phyloP scores from a whole-genome alignment of 2,797 vertebrate genomes.

The Tenualosa thibaudeaui region DNA sequence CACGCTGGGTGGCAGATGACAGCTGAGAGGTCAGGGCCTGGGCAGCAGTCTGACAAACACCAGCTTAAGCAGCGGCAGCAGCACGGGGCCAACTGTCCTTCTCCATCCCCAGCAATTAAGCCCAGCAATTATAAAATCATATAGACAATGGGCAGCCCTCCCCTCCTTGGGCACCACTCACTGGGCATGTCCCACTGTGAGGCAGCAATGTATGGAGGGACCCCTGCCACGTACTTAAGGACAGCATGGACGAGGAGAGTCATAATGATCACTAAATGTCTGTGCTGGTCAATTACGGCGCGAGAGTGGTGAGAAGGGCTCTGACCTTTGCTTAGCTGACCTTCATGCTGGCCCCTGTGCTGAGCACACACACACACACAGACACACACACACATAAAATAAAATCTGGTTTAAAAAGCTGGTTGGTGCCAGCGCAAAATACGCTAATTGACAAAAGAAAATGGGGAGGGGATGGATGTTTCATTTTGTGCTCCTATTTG shows the following conservation, averaged over 20 bases:
- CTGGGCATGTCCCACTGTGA: conserved; percentile 45
- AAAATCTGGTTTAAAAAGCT: background rate
- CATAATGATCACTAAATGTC: conserved; percentile 76
- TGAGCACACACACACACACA: background rate
- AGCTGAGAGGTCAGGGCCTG: conserved; percentile 19
- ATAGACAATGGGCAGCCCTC: conserved; percentile 51
- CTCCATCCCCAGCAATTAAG: conserved; percentile 46
- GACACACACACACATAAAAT: too few relatives aligned
- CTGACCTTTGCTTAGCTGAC: conserved; percentile 73
- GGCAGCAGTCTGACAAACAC: conserved; percentile 21
- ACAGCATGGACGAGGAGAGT: conserved; percentile 42
- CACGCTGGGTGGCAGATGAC: background rate
- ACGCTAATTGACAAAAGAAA: conserved; percentile 9
- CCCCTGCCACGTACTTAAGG: conserved; percentile 64
- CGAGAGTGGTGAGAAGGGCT: conserved; percentile 63
- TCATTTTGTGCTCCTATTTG: background rate
- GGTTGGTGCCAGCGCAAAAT: background rate
- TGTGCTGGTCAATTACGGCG: conserved; percentile 67
- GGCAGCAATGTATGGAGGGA: conserved; percentile 49
- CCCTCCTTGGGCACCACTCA: conserved; percentile 52
- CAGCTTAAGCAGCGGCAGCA: background rate
- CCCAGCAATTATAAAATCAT: conserved; percentile 57
- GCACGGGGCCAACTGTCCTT: conserved; percentile 18
- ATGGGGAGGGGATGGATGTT: conserved; percentile 9
- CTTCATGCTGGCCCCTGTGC: conserved; percentile 36